A percentile compares a stretch with the other conserved stretches of the same genome.
Conservation (phyloP, 2,888 invertebrate genomes). For the Diachrysia chrysitis region DNA sequence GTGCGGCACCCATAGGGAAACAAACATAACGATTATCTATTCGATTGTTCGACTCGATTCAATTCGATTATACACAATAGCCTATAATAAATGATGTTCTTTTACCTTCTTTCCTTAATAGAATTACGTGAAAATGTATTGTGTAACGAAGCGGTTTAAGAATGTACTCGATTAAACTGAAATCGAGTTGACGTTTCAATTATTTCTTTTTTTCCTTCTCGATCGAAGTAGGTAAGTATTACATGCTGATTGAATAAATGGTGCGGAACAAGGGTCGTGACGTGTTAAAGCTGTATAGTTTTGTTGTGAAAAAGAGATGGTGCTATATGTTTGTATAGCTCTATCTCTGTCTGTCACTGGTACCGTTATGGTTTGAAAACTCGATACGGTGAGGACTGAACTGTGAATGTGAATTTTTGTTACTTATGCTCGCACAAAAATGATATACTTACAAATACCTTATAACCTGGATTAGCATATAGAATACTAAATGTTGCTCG, state of each 20-base stretch:
- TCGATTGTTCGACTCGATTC: constrained; percentile 14
- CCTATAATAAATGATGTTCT: constrained; percentile 34
- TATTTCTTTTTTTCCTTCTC: not conserved
- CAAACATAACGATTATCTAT: constrained; percentile 15
- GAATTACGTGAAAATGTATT: constrained; percentile 21
- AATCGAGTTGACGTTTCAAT: constrained; percentile 9
- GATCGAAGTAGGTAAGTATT: not conserved
- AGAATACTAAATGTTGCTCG: too few relatives aligned
- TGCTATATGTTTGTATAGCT: not conserved
- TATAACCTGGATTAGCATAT: too few relatives aligned
- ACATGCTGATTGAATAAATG: not conserved
- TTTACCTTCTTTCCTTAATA: constrained; percentile 17
- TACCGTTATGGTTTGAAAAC: not conserved
- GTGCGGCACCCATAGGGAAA: not conserved
- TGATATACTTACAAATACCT: too few relatives aligned
- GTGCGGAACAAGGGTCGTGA: not conserved
- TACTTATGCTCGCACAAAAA: too few relatives aligned
- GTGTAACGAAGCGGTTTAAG: constrained; percentile 14
- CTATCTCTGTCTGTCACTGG: not conserved
- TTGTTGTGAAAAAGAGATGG: not conserved
- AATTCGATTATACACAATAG: constrained; percentile 26
- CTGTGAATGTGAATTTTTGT: too few relatives aligned
- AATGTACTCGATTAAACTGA: constrained; percentile 22
- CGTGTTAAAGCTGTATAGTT: not conserved
- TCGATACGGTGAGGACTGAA: too few relatives aligned